Evolutionary conservation across 2,888 invertebrate species (phyloP).

Genomic region (Drosophila mercatorum): DNA sequence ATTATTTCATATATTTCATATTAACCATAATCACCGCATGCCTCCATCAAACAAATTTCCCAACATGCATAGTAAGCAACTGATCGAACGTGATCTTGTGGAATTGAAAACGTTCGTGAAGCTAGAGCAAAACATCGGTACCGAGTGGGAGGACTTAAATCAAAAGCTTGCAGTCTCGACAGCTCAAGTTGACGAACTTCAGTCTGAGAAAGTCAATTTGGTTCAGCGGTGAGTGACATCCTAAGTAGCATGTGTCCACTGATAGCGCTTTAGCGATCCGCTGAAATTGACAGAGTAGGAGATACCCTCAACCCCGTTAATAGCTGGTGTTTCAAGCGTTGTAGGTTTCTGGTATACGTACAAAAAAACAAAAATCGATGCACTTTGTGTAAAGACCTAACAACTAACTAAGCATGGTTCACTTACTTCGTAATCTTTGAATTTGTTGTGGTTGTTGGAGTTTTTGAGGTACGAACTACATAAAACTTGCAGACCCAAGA

Average conservation of each 20-base stretch:
- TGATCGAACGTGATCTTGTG: conserved; percentile 86
- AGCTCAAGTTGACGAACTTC: conserved; percentile 53
- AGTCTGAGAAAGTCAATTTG: conserved; percentile 49
- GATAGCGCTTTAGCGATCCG: neutral
- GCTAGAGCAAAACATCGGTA: conserved; percentile 86
- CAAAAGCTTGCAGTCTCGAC: conserved; percentile 54
- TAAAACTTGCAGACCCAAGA: no score
- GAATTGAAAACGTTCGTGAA: conserved; percentile 87
- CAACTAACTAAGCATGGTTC: neutral
- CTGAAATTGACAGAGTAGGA: neutral
- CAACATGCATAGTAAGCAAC: conserved; percentile 83
- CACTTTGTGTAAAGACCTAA: no score
- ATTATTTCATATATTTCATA: conserved; percentile 11
- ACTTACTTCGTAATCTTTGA: neutral
- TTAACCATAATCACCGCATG: neutral
- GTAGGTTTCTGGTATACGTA: no score
- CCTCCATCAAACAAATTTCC: neutral
- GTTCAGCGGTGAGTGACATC: conserved; percentile 35
- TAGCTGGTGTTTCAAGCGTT: no score
- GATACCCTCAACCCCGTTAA: neutral
- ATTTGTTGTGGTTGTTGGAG: no score
- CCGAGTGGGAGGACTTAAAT: conserved; percentile 70
- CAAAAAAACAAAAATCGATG: no score
- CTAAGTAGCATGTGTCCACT: no score
- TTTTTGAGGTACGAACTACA: no score